These are phyloP conservation scores for Cyphomyrus discorhynchus DNA, from an alignment of 2,113 vertebrate species.

Conservation along the genomic window DNA sequence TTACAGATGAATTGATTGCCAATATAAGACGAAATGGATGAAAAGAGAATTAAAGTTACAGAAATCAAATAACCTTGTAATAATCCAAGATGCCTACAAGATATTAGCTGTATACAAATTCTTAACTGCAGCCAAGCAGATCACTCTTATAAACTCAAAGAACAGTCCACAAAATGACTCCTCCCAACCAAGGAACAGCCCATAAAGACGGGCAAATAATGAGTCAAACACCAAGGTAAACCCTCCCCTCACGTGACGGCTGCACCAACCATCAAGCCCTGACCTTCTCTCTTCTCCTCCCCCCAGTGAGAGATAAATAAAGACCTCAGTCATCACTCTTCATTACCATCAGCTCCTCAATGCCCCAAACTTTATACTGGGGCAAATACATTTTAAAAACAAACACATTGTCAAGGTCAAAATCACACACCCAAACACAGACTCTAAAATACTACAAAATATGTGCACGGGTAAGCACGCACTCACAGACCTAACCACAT, in stretches of 20 bases:
- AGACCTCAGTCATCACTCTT: conserved; percentile 9
- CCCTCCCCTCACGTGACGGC: background rate
- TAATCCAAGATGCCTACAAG: background rate
- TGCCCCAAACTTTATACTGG: background rate
- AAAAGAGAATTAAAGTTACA: background rate
- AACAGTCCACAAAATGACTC: background rate
- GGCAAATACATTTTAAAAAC: background rate
- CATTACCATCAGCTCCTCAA: background rate
- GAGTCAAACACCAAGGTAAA: background rate
- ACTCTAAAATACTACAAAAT: background rate
- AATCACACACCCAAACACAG: background rate
- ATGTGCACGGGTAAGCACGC: background rate
- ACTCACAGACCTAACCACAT: background rate
- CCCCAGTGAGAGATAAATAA: background rate
- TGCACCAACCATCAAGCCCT: background rate
- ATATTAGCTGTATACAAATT: background rate
- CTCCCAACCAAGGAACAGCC: background rate
- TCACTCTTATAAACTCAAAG: background rate
- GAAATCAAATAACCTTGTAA: background rate
- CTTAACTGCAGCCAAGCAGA: background rate
- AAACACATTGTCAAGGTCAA: background rate
- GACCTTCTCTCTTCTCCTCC: background rate
- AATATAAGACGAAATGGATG: background rate
- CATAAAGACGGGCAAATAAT: background rate
- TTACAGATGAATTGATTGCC: background rate